Conservation (phyloP, 2,113 vertebrate genomes). For the Anarrhichthys ocellatus region DNA sequence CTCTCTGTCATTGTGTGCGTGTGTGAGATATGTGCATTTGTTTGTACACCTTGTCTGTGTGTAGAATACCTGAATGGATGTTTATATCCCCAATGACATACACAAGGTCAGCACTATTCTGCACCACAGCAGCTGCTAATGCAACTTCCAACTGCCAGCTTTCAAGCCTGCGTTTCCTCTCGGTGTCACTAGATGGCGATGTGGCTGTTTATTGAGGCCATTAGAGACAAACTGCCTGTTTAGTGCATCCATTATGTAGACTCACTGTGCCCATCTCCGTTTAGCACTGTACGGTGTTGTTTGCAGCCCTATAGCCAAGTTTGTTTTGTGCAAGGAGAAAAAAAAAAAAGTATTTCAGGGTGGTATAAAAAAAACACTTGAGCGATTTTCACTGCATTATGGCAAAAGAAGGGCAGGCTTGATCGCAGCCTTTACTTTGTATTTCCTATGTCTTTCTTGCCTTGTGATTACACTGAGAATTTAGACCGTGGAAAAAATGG, state of each 20-base stretch:
- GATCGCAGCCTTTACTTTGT: conserved; percentile 18
- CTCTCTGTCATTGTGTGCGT: not conserved
- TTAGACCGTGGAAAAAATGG: not conserved
- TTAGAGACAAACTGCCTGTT: conserved; percentile 40
- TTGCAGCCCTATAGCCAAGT: conserved; percentile 34
- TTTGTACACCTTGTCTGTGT: conserved; percentile 47
- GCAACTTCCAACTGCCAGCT: conserved; percentile 36
- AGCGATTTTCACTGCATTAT: conserved; percentile 20
- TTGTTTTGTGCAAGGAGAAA: not conserved
- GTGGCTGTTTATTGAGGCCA: conserved; percentile 46
- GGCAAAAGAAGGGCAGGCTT: conserved; percentile 29
- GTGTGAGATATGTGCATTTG: conserved; percentile 27
- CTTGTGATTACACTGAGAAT: not conserved
- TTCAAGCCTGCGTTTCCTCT: not conserved
- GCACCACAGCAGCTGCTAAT: conserved; percentile 48
- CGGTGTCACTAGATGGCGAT: conserved; percentile 73
- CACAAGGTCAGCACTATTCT: conserved; percentile 68
- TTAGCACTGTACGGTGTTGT: conserved; percentile 43
- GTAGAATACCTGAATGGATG: conserved; percentile 50
- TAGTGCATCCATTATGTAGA: conserved; percentile 46
- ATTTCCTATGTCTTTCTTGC: not conserved
- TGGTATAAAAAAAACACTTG: conserved; percentile 3
- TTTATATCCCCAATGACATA: conserved; percentile 67
- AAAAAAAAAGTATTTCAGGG: conserved; percentile 6
- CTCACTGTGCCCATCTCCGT: conserved; percentile 55